Evolutionary conservation across 2,888 invertebrate species (phyloP).

Genomic region (Osedax fenrisi): DNA sequence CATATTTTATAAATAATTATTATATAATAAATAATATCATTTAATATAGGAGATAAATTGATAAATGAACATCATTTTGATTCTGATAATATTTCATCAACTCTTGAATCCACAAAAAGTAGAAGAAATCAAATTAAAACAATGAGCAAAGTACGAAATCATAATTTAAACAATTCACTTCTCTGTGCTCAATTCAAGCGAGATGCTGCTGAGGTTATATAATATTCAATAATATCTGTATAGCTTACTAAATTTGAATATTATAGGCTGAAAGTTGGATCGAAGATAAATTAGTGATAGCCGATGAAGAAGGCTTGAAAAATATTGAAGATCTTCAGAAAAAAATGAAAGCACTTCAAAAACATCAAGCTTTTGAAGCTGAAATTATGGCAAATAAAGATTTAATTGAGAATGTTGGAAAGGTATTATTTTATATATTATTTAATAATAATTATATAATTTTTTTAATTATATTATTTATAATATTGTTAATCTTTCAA

Average conservation of each 20-base stretch:
- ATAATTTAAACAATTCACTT: conserved; percentile 64
- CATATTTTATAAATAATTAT: not conserved
- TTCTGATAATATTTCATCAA: conserved; percentile 61
- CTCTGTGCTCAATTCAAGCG: conserved; percentile 78
- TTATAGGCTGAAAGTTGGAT: conserved; percentile 71
- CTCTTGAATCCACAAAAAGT: conserved; percentile 53
- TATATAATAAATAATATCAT: conserved; percentile 50
- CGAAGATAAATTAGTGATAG: conserved; percentile 73
- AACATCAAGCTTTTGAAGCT: conserved; percentile 53
- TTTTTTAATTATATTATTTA: not conserved
- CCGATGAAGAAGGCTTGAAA: conserved; percentile 62
- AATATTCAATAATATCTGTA: not conserved
- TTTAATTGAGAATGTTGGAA: not conserved
- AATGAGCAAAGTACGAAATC: conserved; percentile 60
- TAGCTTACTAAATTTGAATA: not conserved
- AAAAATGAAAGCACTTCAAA: conserved; percentile 62
- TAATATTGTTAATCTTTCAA: not conserved
- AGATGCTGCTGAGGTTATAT: conserved; percentile 66
- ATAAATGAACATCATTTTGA: conserved; percentile 82
- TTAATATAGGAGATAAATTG: conserved; percentile 73
- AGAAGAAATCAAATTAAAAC: conserved; percentile 53
- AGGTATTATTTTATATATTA: not conserved
- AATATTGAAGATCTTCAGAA: conserved; percentile 72
- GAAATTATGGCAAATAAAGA: conserved; percentile 58
- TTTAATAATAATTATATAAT: not conserved